Evolutionary conservation across 1,140 invertebrate species (phyloP).

Genomic region (Teleopsis dalmanni): DNA sequence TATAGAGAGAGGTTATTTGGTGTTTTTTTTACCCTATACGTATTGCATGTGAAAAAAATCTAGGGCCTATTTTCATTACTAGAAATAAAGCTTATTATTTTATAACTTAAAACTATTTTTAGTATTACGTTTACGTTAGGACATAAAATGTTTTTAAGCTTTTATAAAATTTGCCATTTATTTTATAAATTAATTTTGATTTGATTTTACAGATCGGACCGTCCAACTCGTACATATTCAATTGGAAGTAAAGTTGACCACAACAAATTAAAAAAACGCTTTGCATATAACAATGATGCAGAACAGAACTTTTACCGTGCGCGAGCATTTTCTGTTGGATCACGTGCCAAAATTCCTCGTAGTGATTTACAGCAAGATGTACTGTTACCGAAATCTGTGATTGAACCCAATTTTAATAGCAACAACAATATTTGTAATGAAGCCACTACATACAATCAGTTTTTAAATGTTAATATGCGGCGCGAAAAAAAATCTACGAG

Average conservation of each 20-base stretch:
- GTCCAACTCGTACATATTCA: slow-evolving; percentile 73
- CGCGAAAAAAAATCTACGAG: slow-evolving; percentile 50
- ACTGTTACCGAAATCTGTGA: slow-evolving; percentile 20
- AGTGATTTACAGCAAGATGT: slow-evolving; percentile 29
- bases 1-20: too few relatives aligned
- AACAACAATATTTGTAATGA: slow-evolving; percentile 24
- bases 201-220: slow-evolving; percentile 35
- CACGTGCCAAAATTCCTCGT: slow-evolving; percentile 50
- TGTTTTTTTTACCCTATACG: too few relatives aligned
- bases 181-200: slow-evolving; percentile 1
- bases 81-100: too few relatives aligned
- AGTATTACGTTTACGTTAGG: too few relatives aligned
- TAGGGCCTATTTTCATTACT: too few relatives aligned
- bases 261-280: slow-evolving; percentile 29
- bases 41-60: too few relatives aligned
- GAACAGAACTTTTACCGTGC: slow-evolving; percentile 45
- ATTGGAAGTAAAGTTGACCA: slow-evolving; percentile 72
- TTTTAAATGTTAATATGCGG: slow-evolving; percentile 13
- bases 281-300: slow-evolving; percentile 27
- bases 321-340: slow-evolving; percentile 64
- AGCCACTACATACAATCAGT: slow-evolving; percentile 34
- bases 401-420: slow-evolving; percentile 23
- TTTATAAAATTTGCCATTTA: background rate
- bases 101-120: too few relatives aligned
- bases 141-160: background rate